A percentile compares a stretch with the other conserved stretches of the same genome.
These are phyloP conservation scores for Erythrolamprus reginae DNA, from an alignment of 2,113 vertebrate genomes.

Conservation along the genomic window DNA sequence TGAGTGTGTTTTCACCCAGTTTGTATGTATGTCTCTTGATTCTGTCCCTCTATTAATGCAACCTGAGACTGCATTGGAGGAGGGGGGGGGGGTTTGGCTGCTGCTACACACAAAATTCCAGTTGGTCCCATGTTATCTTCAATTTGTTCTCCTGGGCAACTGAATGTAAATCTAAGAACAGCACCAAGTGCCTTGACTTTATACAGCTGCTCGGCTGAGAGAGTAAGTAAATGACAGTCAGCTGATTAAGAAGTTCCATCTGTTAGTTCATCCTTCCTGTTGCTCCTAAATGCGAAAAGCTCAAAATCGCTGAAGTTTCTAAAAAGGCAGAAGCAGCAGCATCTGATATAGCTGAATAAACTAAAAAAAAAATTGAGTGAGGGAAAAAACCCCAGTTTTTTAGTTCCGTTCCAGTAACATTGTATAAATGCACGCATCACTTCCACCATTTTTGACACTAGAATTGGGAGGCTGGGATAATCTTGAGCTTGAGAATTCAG, in stretches of 20 bases:
- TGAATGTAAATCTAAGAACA: neutral
- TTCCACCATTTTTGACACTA: neutral
- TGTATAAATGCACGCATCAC: neutral
- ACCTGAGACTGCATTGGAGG: too few species aligned
- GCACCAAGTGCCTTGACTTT: neutral
- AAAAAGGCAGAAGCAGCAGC: neutral
- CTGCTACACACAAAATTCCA: neutral
- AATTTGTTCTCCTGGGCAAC: neutral
- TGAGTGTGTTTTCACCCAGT: too few species aligned
- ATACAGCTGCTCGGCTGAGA: neutral
- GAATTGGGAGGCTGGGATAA: neutral
- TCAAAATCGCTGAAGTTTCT: neutral
- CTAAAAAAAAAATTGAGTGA: neutral
- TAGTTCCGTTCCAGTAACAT: neutral
- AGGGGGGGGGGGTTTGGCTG: too few species aligned
- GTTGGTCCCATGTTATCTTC: neutral
- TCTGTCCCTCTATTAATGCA: too few species aligned
- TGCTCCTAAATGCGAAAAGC: neutral
- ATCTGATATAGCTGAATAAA: constrained; percentile 1
- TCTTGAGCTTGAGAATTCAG: neutral
- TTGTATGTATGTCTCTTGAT: too few species aligned
- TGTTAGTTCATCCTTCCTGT: neutral
- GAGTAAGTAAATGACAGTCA: neutral
- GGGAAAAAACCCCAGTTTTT: neutral
- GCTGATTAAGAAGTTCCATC: neutral